A percentile compares a stretch with the other conserved stretches of the same genome.
phyloP scores from a whole-genome alignment of 2,888 invertebrate species.

The Schizaphis graminum region DNA sequence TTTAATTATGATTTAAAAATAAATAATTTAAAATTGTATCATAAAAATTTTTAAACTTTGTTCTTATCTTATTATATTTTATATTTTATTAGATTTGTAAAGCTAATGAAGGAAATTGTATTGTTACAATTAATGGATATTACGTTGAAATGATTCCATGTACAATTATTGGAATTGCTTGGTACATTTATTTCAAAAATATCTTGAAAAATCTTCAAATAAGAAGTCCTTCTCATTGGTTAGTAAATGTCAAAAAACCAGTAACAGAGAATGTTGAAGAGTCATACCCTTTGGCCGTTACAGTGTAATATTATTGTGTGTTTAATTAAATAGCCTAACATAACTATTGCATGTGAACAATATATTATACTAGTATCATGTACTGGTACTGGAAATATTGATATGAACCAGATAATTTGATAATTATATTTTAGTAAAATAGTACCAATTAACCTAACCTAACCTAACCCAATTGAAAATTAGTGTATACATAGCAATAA shows the following conservation, averaged over 20 bases:
- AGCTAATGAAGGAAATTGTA: conserved; percentile 73
- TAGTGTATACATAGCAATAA: no score
- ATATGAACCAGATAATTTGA: background rate
- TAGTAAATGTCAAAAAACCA: background rate
- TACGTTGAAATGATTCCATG: conserved; percentile 88
- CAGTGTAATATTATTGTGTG: background rate
- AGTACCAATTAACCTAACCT: no score
- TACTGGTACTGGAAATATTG: background rate
- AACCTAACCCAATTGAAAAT: no score
- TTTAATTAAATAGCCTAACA: background rate
- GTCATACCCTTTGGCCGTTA: background rate
- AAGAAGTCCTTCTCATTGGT: conserved; percentile 72
- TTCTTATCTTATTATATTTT: background rate
- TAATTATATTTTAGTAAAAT: background rate
- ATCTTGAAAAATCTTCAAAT: conserved; percentile 1
- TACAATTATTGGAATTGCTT: conserved; percentile 82
- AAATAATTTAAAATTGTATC: background rate
- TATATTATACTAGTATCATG: background rate
- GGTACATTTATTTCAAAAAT: conserved; percentile 75
- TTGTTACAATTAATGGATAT: conserved; percentile 86
- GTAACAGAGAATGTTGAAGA: background rate
- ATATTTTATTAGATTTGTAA: background rate
- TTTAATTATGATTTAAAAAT: background rate
- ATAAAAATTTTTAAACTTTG: background rate
- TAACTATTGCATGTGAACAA: background rate